Percentiles rank a stretch among this genome's conserved stretches.
Evolutionary conservation across 2,888 invertebrate species (phyloP).

Genomic region (Drosophila colorata): DNA sequence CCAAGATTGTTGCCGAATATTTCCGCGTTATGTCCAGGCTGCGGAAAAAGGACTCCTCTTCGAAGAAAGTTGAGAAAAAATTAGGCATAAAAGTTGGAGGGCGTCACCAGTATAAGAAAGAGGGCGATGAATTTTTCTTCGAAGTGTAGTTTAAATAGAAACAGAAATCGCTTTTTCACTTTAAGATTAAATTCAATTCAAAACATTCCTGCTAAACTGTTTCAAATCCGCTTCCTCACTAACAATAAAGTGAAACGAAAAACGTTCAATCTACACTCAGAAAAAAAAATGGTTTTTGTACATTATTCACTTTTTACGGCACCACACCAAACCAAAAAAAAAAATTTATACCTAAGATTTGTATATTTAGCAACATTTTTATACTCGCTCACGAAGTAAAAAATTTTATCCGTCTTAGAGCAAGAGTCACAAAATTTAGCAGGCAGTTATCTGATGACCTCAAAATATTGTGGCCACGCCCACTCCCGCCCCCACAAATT

Average conservation of each 20-base stretch:
- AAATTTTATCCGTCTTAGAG: no score
- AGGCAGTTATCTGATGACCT: no score
- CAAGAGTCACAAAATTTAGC: no score
- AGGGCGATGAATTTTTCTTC: constrained; percentile 7
- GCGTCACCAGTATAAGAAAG: not conserved
- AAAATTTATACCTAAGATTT: no score
- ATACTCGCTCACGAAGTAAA: no score
- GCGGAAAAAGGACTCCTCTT: not conserved
- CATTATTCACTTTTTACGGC: no score
- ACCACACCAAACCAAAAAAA: no score
- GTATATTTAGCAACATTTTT: no score
- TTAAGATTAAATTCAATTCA: not conserved
- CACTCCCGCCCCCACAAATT: no score
- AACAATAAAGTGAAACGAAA: not conserved
- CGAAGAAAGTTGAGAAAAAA: not conserved
- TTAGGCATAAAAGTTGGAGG: not conserved
- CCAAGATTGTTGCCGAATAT: not conserved
- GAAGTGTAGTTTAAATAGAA: not conserved
- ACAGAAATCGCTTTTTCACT: not conserved
- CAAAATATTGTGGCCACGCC: no score
- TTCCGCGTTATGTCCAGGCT: not conserved
- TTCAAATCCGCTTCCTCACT: no score
- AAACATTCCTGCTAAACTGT: not conserved
- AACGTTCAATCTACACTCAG: not conserved
- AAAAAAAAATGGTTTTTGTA: not conserved